Conservation (phyloP, 2,113 vertebrate genomes). For the Phrynosoma blainvillii region DNA sequence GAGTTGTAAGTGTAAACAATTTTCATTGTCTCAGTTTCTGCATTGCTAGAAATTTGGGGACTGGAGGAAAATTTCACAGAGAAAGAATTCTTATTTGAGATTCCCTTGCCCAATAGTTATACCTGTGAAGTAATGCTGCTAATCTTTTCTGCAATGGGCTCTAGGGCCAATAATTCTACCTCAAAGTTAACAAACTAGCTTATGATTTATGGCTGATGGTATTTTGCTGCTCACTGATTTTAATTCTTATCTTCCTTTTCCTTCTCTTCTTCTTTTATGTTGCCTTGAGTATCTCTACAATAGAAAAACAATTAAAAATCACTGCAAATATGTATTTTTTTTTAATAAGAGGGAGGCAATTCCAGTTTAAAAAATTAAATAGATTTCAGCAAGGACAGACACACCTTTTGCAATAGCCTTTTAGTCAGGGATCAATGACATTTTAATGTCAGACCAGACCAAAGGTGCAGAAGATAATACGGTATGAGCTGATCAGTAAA, state of each 20-base stretch:
- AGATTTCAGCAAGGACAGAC: conserved; percentile 11
- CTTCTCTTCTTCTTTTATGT: background rate
- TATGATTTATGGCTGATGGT: background rate
- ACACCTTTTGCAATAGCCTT: conserved; percentile 9
- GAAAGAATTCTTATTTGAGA: too few species aligned
- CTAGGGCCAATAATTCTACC: background rate
- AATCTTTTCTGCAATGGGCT: background rate
- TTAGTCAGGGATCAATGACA: conserved; percentile 30
- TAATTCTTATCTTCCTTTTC: background rate
- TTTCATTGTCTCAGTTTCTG: too few species aligned
- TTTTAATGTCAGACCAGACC: conserved; percentile 42
- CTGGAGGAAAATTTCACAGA: background rate
- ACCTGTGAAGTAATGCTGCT: background rate
- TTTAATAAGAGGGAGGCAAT: background rate
- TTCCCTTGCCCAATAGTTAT: too few species aligned
- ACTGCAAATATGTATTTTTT: background rate
- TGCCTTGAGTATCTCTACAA: too few species aligned
- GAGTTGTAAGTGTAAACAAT: too few species aligned
- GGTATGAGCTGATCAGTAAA: conserved; percentile 32
- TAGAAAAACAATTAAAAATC: background rate
- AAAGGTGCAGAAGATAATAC: conserved; percentile 36
- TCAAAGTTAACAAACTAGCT: background rate
- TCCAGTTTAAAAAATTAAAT: background rate
- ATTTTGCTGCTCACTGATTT: background rate
- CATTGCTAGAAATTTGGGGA: too few species aligned